Percentiles rank a stretch among this genome's conserved stretches.
Evolutionary conservation across 1,140 invertebrate species (phyloP).

Genomic region (Diabrotica undecimpunctata): DNA sequence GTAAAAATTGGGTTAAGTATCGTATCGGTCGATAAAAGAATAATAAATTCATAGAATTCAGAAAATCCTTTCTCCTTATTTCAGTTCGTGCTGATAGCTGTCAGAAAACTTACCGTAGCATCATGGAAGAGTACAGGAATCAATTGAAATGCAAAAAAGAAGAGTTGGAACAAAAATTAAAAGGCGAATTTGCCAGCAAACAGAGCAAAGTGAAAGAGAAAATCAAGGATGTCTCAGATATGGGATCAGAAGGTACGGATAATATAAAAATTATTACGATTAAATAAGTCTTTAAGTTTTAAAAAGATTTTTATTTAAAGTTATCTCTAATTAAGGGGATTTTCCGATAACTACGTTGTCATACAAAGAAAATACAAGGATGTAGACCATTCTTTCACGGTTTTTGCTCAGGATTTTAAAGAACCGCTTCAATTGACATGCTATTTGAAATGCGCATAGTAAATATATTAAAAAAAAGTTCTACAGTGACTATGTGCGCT

Average conservation of each 20-base stretch:
- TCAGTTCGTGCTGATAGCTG: neutral
- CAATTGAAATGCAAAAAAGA: conserved; percentile 34
- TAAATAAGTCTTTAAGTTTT: too few species aligned
- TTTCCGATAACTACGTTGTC: too few species aligned
- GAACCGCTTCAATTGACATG: too few species aligned
- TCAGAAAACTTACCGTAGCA: conserved; percentile 7
- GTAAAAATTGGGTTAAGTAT: neutral
- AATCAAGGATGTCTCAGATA: conserved; percentile 34
- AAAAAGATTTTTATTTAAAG: too few species aligned
- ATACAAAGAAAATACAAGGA: too few species aligned
- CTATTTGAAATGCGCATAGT: too few species aligned
- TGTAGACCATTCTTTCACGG: too few species aligned
- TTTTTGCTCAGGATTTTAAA: too few species aligned
- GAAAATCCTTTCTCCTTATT: neutral
- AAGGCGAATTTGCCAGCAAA: conserved; percentile 28
- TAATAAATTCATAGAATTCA: neutral
- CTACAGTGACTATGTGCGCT: too few species aligned
- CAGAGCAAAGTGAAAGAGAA: conserved; percentile 35
- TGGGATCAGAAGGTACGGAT: conserved; percentile 35
- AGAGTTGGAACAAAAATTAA: conserved; percentile 29
- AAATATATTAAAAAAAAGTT: too few species aligned
- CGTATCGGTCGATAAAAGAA: neutral
- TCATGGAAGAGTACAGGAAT: conserved; percentile 39
- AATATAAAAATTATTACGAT: too few species aligned
- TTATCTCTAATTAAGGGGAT: too few species aligned